Evolutionary conservation across 1,140 invertebrate genomes (phyloP).

Genomic region (Rhopalosiphum padi): DNA sequence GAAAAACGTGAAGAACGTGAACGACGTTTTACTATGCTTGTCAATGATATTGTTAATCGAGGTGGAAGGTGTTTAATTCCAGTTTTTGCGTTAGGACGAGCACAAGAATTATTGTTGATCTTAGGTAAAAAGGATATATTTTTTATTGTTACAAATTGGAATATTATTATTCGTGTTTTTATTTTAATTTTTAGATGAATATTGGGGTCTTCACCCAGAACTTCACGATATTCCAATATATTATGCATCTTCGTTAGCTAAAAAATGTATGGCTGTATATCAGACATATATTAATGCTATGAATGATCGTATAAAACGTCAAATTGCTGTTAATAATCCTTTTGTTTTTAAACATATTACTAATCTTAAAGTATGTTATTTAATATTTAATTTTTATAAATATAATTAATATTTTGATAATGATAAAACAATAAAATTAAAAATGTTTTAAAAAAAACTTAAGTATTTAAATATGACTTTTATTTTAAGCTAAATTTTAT

Average conservation of each 20-base stretch:
- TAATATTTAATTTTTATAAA: conserved; percentile 36
- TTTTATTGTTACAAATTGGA: not conserved
- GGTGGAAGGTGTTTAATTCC: conserved; percentile 98
- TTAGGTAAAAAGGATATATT: conserved; percentile 68
- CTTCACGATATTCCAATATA: conserved; percentile 99
- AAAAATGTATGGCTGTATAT: conserved; percentile 99
- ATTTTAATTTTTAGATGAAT: conserved; percentile 78
- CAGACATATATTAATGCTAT: conserved; percentile 99
- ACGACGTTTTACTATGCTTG: conserved; percentile 90
- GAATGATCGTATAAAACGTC: conserved; percentile 95
- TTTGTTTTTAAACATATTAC: conserved; percentile 99
- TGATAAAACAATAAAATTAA: not conserved
- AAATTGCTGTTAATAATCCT: conserved; percentile 98
- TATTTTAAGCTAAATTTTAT: no score
- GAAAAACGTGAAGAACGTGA: conserved; percentile 97
- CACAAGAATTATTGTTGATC: conserved; percentile 95
- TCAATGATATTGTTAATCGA: conserved; percentile 94
- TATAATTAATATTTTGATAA: not conserved
- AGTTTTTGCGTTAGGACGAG: conserved; percentile 96
- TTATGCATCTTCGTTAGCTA: conserved; percentile 97
- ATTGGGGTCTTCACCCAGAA: conserved; percentile 97
- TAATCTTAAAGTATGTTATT: conserved; percentile 83
- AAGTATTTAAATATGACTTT: no score
- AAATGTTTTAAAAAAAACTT: not conserved
- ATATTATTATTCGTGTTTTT: conserved; percentile 45